A percentile compares a stretch with the other conserved stretches of the same genome.
phyloP scores from a whole-genome alignment of 2,888 invertebrate genomes.

The Unio delphinus region DNA sequence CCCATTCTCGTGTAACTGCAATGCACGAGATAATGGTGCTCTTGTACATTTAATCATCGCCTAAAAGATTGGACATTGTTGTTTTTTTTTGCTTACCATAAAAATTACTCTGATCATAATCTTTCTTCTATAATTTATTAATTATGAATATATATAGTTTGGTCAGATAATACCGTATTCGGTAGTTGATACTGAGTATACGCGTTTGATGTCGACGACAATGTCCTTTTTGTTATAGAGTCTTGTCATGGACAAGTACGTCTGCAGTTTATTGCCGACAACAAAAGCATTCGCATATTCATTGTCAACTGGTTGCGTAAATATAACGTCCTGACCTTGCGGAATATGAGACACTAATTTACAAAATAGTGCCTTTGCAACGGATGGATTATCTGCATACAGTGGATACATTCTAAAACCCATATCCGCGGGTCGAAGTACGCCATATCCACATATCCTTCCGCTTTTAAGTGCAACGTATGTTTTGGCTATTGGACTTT shows the following conservation, averaged over 20 bases:
- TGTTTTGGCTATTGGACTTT: conserved; percentile 27
- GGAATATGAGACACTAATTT: conserved; percentile 39
- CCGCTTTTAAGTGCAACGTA: conserved; percentile 41
- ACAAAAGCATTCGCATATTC: conserved; percentile 38
- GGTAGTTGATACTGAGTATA: conserved; percentile 44
- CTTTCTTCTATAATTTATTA: no score
- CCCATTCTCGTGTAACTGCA: no score
- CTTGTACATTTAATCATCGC: no score
- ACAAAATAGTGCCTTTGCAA: conserved; percentile 42
- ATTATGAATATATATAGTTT: no score
- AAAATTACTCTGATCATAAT: no score
- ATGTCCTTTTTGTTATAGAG: conserved; percentile 50
- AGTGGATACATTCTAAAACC: conserved; percentile 49
- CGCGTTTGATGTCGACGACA: conserved; percentile 34
- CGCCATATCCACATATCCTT: conserved; percentile 44
- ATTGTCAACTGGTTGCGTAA: conserved; percentile 45
- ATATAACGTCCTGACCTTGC: conserved; percentile 40
- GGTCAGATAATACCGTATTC: conserved; percentile 42
- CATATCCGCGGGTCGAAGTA: conserved; percentile 35
- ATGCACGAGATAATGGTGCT: no score
- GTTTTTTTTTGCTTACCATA: no score
- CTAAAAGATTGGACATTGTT: no score
- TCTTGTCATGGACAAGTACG: conserved; percentile 49
- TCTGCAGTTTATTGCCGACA: conserved; percentile 35
- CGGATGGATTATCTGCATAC: conserved; percentile 38